Base-by-base conservation (phyloP, 2,113 vertebrate species). In the Sporophila hypoxantha region DNA sequence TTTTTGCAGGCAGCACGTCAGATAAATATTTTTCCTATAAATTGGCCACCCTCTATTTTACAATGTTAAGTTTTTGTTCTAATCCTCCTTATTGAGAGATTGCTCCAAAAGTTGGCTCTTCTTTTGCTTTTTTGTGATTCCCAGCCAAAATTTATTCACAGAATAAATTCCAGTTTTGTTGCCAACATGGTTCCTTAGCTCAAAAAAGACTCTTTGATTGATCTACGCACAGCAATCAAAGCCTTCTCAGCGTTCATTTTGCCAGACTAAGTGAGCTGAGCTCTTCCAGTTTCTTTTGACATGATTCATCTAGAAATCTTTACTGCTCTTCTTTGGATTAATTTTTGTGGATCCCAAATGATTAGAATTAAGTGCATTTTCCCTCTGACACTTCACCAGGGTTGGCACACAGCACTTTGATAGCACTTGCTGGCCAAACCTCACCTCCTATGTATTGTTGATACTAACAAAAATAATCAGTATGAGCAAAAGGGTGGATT, bases 1-100 rank as follows among this genome's bases (percentile, higher is more conserved):
- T 90, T 94, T 95, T 93, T 90, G 36, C 56, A 93, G 89, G 89
- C 91, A 90, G 52, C 20, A 14, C 44, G 32, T 82, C 78, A 86
- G 77, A 90, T 50, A 69, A 61, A 49, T 29, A 16, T 50, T 78
- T 87, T 76, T 74, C 47, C 47, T 32, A 41, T 74, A 64, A 91
- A 79, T 42, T 82, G 60, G 50, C 77, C 39, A 76, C 23, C 30
- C 49, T 89, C 30, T 84, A 30, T 76, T 89, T 91, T 92, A 91
- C 26, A 59, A 62, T 2, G 15, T 57, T 74, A 59, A 60, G 12
- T 16, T 91, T 94, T 82, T 56, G 41, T 94, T 93, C 71, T 79
- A 66, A 76, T 56, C 17, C 52, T 76, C 49, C 23, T 55, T 74
- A 44, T 50, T 79, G 81, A 69, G 42, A 78, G 16, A 44, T 52